Base-by-base conservation (phyloP, 2,113 vertebrate species). In the Uria aalge region DNA sequence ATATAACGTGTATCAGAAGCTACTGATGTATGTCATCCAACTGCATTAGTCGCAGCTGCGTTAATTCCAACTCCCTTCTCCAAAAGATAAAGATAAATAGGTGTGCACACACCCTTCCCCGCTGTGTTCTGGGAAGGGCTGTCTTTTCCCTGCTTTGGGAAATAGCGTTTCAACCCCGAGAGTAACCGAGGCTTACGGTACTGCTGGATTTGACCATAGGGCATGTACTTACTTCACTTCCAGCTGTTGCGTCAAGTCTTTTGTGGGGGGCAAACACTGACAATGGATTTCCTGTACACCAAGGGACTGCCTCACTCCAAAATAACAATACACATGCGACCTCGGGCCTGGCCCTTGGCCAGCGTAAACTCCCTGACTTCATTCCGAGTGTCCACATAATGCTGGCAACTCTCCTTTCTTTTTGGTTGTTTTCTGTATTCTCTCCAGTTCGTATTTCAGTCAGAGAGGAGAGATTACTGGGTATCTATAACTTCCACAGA, bases 311-410 rank as follows among this genome's bases (percentile, higher is more conserved):
- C 57, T 80, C 23, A 3, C 90, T 82, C 55, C 81, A 9, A 34
- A 84, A 82, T 7, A 92, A 90, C 88, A 90, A 69, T n/a, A 45
- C 22, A 5, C 64, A 34, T 13, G 71, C 72, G 88, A 86, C 90
- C 96, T 80, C 96, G 71, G 26, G 24, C 47, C 95, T 97, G 97
- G 97, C 87, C 79, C 92, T 32, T 2, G 22, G 93, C 97, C 98
- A 96, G 82, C 9, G 43, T 56, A 5, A 91, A 45, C 86, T 56
- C 95, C 92, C 86, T 85, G 81, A 88, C 97, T 94, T 73, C 93
- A 67, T 84, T 85, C 89, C 38, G 16, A 56, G 27, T 13, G 62
- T 38, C 92, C 68, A 66, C 94, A 95, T 30, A 88, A 80, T 24
- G 78, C 94, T 97, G 97, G 98, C 97, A 95, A 1, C 41, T 45